Evolutionary conservation across 1,140 invertebrate genomes (phyloP), one percentile per base, ranked within the genome.

Genomic region (Bombus pascuorum): DNA sequence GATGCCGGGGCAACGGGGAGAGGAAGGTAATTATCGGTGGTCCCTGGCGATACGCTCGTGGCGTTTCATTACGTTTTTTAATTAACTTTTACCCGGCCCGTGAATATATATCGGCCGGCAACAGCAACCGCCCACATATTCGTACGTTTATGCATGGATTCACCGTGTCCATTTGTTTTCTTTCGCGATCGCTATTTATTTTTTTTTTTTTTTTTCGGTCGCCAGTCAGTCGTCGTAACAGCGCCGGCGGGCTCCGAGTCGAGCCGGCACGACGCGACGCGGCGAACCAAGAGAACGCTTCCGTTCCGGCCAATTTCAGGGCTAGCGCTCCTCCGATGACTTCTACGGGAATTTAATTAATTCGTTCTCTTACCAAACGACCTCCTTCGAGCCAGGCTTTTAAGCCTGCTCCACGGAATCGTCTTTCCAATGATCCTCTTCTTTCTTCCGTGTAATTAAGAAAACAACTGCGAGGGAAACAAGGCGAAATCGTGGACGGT

Each of bases 11-110:
- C 13, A 9, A 42, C 25, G 10, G 22, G n/a, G 44, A 44, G 25
- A 13, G 42, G 13, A 44, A 44, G 28, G 83, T 77, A 83, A 82
- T 86, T 82, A 86, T 85, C 78, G 62, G n/a, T 34, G 22, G 71
- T 53, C 70, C 42, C 44, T 34, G 71, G 59, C 84, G 70, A 81
- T 81, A 42, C 53, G 85, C 73, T 59, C 42, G 39, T 66, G 72
- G 80, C 80, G 71, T 83, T 82, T 83, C 85, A 83, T 86, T 86
- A 86, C 85, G 73, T 59, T 82, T 85, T 81, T 86, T 86, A 86
- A 86, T 86, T 86, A 86, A 86, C 85, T 86, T 86, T 83, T 59
- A 59, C 37, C 34, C 57, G 39, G 59, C 15, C 42, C 72, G 15
- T 22, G 75, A 37, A 81, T 37, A 22, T 44, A 72, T 72, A 78